Evolutionary conservation across 2,888 invertebrate genomes (phyloP), one percentile per base, ranked within the genome.

Genomic region (Exocentrus adspersus): DNA sequence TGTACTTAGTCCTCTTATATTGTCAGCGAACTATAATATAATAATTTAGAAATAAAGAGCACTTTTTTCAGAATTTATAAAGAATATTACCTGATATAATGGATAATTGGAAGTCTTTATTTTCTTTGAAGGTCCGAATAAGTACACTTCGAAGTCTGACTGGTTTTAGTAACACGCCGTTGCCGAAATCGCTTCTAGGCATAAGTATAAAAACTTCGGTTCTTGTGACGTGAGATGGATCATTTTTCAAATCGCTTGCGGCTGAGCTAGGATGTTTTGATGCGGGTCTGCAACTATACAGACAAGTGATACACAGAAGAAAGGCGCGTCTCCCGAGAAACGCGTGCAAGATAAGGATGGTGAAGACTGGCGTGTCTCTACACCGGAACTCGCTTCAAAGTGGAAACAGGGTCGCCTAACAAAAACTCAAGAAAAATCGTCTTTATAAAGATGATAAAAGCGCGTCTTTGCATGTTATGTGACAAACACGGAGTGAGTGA

Each of bases 371-470:
- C 64, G 64, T 67, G 65, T 65, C 65, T 57, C 65, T 65, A 63
- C 72, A 75, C 79, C 79, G 79, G 80, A 79, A 78, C 79, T 77
- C 75, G 77, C 76, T 75, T 74, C 78, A 75, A 77, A 79, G 77
- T 79, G 80, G 79, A 80, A 78, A 80, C 80, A 80, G 80, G 79
- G 77, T 77, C 77, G 78, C 71, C 74, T 70, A 76, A 79, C 79
- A 80, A 81, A 81, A 82, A 81, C 77, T 77, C 72, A 80, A 82
- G 82, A 82, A 82, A 82, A 82, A 82, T 82, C 80, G 81, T 81
- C 81, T 79, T 82, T 81, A 81, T 81, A 80, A 81, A 81, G 79
- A 82, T 81, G 82, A 82, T 82, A 82, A 82, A 82, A 82, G 82
- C 80, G 74, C 80, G 80, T 81, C 81, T 82, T 82, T 81, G 82